Percentiles rank a stretch among this genome's conserved stretches.
These are phyloP conservation scores for Varroa destructor DNA, from an alignment of 1,140 invertebrate species.

Conservation along the genomic window DNA sequence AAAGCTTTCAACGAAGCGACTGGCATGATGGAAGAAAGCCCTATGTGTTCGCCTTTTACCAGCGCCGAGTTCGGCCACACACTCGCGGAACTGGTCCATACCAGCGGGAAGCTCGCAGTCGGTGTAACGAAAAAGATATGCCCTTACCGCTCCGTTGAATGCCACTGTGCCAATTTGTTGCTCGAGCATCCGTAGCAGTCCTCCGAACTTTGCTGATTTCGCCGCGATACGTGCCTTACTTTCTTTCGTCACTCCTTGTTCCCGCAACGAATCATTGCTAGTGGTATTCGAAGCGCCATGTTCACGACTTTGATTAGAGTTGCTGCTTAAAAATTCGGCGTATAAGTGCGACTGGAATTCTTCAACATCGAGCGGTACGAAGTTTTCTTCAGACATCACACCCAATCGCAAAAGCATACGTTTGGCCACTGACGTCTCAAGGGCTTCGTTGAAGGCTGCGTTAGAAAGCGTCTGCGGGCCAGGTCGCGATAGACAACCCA, in stretches of 20 bases:
- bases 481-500: conserved; percentile 10
- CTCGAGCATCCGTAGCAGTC: conserved; percentile 20
- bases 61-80: conserved; percentile 18
- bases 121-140: conserved; percentile 15
- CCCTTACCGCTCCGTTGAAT: conserved; percentile 17
- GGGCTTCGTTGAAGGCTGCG: conserved; percentile 9
- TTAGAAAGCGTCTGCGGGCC: background rate
- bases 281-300: background rate
- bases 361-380: conserved; percentile 20
- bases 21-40: conserved; percentile 25
- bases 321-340: background rate
- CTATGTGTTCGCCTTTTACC: conserved; percentile 20
- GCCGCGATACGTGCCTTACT: background rate
- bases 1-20: conserved; percentile 18
- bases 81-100: conserved; percentile 18
- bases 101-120: conserved; percentile 24
- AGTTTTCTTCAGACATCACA: conserved; percentile 10
- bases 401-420: conserved; percentile 14
- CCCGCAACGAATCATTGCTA: background rate
- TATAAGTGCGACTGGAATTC: conserved; percentile 2
- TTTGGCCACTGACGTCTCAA: background rate
- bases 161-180: conserved; percentile 24
- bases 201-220: conserved; percentile 22
- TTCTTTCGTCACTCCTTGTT: background rate
- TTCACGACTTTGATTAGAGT: background rate